Base-by-base conservation (phyloP, 2,888 invertebrate species). In the Lochmaea capreae region DNA sequence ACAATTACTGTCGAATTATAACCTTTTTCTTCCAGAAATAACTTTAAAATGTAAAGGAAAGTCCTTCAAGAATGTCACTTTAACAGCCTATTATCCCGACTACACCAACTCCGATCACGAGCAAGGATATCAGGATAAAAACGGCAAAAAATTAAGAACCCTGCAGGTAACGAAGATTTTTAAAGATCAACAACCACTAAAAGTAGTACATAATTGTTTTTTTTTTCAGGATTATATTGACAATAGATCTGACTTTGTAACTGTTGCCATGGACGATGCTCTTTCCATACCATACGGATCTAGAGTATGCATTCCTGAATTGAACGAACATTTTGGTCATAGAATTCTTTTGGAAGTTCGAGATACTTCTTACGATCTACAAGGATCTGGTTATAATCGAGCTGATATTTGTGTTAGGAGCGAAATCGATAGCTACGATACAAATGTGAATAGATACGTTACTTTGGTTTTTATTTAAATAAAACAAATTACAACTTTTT, bases 361-460 rank as follows among this genome's bases (percentile, higher is more conserved):
- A 65, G 89, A 89, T 78, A 82, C 84, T 18, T 88, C 88, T 9
- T 80, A 80, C 2, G 86, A 89, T 81, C 79, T 88, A 65, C 77
- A 77, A 46, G 86, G 85, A 18, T 83, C 80, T 65, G 86, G 87
- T 26, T 88, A 85, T 77, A 82, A 82, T 6, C 86, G 89, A 77
- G 85, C 89, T 6, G 89, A 89, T 70, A 86, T 90, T 79, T 89
- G 89, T 76, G 90, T 89, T 2, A 84, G 89, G 71, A 86, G 87
- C 1, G 89, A 89, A 80, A 87, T 87, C 43, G 89, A 89, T 77
- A 89, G 89, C 79, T 89, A 89, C 71, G 89, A 89, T 78, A 81
- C 80, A 16, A 84, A 82, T n/a, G 89, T 89, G 6, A 90, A 90
- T 77, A 83, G 85, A 78, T 67, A 83, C 57, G 87, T 88, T 14